Evolutionary conservation across 1,140 invertebrate species (phyloP).

Genomic region (Magallana angulata): DNA sequence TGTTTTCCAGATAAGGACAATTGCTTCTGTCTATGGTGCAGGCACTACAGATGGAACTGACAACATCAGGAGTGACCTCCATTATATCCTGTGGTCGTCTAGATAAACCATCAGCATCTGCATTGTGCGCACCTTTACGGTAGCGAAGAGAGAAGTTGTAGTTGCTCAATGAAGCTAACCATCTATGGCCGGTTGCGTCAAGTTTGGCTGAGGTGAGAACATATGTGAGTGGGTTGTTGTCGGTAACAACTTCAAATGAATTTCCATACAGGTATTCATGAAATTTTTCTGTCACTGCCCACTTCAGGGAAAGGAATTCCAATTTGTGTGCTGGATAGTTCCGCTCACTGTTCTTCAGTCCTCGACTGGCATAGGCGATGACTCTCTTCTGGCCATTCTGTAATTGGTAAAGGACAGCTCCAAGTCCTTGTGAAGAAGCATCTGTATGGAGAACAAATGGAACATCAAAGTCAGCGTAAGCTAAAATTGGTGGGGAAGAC

Average conservation of each 20-base stretch:
- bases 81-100: not conserved
- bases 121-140: not conserved
- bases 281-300: slow-evolving; percentile 50
- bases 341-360: slow-evolving; percentile 29
- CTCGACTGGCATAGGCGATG: slow-evolving; percentile 62
- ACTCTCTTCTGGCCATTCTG: slow-evolving; percentile 57
- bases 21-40: not conserved
- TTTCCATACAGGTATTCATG: slow-evolving; percentile 44
- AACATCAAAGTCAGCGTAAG: slow-evolving; percentile 53
- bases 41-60: not conserved
- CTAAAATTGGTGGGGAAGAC: slow-evolving; percentile 58
- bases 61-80: not conserved
- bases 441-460: slow-evolving; percentile 60
- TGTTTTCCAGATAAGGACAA: not conserved
- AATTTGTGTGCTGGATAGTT: slow-evolving; percentile 54
- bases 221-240: not conserved
- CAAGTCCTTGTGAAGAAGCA: slow-evolving; percentile 57
- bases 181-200: not conserved
- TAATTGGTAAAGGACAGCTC: slow-evolving; percentile 68
- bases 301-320: slow-evolving; percentile 42
- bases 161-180: slow-evolving; percentile 20
- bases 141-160: slow-evolving; percentile 31
- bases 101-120: not conserved
- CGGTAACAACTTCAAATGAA: slow-evolving; percentile 24
- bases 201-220: not conserved